These are phyloP conservation scores for Palythoa caribaeorum DNA, from an alignment of 92 coral and sea anemone genomes.

Conservation along the genomic window DNA sequence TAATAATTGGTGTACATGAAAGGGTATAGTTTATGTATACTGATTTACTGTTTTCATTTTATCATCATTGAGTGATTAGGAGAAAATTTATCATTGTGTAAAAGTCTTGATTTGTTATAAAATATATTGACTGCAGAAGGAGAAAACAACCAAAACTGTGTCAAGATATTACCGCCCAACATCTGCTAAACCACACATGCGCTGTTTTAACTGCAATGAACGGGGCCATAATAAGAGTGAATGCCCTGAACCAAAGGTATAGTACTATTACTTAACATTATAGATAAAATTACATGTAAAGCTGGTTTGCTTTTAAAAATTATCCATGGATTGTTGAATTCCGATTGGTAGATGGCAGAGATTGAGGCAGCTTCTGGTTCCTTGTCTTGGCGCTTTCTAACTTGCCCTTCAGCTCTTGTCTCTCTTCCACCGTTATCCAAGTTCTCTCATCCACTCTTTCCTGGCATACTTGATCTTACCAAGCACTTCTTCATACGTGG, in stretches of 20 bases:
- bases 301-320: no score
- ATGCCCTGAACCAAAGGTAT: slow-evolving; percentile 91
- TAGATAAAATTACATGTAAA: no score
- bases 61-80: background rate
- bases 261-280: background rate
- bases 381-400: no score
- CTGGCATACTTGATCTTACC: no score
- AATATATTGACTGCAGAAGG: slow-evolving; percentile 29
- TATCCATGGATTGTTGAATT: no score
- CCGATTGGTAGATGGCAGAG: no score
- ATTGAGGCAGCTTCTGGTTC: no score
- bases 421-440: no score
- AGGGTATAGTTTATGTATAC: background rate
- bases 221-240: slow-evolving; percentile 80
- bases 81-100: background rate
- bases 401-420: no score
- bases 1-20: background rate
- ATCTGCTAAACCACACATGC: slow-evolving; percentile 38
- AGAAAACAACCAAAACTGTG: slow-evolving; percentile 34
- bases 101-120: background rate
- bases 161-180: slow-evolving; percentile 72
- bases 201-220: slow-evolving; percentile 92
- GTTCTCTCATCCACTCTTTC: no score
- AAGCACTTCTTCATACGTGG: no score
- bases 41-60: background rate